These are phyloP conservation scores for Drosophila paracracens DNA, from an alignment of 2,888 invertebrate genomes.

Conservation along the genomic window DNA sequence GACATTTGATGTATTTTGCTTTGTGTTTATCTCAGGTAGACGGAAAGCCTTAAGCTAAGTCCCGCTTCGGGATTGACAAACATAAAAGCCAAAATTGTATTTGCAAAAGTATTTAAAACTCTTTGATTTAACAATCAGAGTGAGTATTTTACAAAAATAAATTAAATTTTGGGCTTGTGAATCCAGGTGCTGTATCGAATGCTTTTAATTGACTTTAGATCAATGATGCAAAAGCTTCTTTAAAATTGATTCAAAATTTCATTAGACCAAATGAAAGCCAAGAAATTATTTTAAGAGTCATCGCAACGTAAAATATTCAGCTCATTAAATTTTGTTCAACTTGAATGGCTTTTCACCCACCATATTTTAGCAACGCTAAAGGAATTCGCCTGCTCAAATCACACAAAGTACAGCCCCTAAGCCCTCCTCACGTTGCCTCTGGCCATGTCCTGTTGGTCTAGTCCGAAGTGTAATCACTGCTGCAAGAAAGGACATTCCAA, in stretches of 20 bases:
- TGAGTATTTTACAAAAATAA: background rate
- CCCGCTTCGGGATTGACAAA: background rate
- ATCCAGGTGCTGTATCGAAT: background rate
- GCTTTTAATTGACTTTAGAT: background rate
- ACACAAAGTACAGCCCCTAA: background rate
- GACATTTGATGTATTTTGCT: conserved; percentile 6
- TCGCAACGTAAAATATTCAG: background rate
- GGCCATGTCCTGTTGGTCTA: background rate
- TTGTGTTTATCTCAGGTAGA: background rate
- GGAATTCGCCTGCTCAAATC: background rate
- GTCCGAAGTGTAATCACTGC: background rate
- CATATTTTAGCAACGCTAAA: background rate
- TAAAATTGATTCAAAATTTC: background rate
- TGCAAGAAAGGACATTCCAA: background rate
- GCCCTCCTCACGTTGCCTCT: background rate
- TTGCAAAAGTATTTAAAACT: background rate
- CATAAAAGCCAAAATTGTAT: conserved; percentile 16
- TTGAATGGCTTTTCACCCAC: background rate
- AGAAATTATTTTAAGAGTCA: background rate
- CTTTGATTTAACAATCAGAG: background rate
- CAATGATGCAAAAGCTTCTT: background rate
- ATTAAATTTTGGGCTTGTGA: background rate
- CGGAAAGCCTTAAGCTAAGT: conserved; percentile 2
- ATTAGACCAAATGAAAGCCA: background rate
- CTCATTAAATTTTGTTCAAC: background rate